A percentile compares a stretch with the other conserved stretches of the same genome.
Conservation (phyloP, 2,113 vertebrate species). For the Acanthochromis polyacanthus region DNA sequence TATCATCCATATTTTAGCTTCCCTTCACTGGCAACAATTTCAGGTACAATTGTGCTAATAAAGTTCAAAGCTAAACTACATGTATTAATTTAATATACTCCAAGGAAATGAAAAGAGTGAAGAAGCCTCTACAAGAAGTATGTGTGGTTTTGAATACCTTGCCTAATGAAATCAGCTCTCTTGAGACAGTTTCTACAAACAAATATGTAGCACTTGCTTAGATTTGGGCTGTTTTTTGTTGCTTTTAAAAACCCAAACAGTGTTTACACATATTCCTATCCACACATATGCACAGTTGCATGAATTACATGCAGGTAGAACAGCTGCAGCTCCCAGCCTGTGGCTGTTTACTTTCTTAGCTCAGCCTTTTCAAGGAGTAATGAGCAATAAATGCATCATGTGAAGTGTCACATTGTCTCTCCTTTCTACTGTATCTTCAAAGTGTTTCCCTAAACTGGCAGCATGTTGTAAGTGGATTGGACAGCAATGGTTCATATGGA, state of each 20-base stretch:
- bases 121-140: no score
- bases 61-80: not conserved
- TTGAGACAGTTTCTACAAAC: no score
- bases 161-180: no score
- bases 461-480: not conserved
- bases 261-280: no score
- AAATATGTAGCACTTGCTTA: no score
- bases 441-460: not conserved
- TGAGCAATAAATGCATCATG: not conserved
- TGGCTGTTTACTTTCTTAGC: not conserved
- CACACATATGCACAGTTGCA: not conserved
- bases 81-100: not conserved
- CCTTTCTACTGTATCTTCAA: not conserved
- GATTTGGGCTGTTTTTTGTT: not conserved
- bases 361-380: not conserved
- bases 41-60: not conserved
- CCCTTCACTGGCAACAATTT: not conserved
- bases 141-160: no score
- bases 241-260: not conserved
- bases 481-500: not conserved
- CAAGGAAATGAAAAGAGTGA: no score
- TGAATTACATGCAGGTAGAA: not conserved
- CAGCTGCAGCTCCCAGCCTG: slow-evolving; percentile 16
- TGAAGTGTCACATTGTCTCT: not conserved
- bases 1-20: not conserved